Base-by-base conservation (phyloP, 1,140 invertebrate genomes). In the Zaprionus inermis region DNA sequence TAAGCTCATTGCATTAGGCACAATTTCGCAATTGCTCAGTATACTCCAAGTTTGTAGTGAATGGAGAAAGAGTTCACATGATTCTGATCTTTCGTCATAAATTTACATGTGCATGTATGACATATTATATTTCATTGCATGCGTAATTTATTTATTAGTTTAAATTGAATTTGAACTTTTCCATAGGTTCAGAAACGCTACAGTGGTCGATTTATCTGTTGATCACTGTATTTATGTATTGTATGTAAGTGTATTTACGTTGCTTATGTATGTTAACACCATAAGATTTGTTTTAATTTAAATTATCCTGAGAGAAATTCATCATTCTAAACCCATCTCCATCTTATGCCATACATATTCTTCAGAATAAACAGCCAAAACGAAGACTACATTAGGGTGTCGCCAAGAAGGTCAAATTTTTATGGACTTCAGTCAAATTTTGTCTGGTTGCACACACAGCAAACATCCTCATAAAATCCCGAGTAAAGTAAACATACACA, bases 121-220 rank as follows among this genome's bases (percentile, higher is more conserved):
- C 44, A 38, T 16, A 67, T 32, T 58, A 61, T 59, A 49, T 66
- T 77, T 18, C 60, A 63, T 28, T 63, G 61, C 41, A 54, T 60
- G 36, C 46, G 66, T 78, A 78, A 85, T 81, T 85, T 85, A 80
- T 85, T 85, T 81, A 85, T 85, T 78, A 70, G 61, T 59, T 63
- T 81, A 64, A 85, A 85, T 85, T 85, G 78, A 76, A 32, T 61
- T 36, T 41, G 46, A 55, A 64, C 18, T 61, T 64, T 55, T 28
- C 34, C 14, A 18, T 11, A 56, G 18, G 41, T 28, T 68, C 34
- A 59, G n/a, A 22, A 11, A 46, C n/a, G 10, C 34, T 28, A n/a
- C 60, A 60, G 18, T 41, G 44, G 32, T 41, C 11, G 6, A 11
- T 28, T 10, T 16, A 41, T 12, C 46, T 49, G n/a, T 16, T 22